Base-by-base conservation (phyloP, 2,797 vertebrate genomes). In the Chelmon rostratus region DNA sequence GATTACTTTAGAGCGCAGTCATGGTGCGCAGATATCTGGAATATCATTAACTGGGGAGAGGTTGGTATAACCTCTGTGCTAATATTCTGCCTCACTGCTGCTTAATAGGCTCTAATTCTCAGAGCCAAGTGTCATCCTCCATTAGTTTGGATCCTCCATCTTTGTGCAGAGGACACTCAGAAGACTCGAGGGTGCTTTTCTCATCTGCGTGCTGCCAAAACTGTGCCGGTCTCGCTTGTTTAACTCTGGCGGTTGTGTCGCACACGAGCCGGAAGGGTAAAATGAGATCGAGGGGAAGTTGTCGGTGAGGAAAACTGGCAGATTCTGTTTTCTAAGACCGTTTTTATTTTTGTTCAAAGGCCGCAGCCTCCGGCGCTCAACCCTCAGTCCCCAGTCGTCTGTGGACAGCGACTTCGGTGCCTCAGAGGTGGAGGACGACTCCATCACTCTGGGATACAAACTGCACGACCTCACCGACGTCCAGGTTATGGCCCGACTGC, bases 401-500 rank as follows among this genome's bases (percentile, higher is more conserved):
- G 21, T 96, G 73, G 97, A 98, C 90, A 95, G 96, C 46, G 97
- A 97, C 85, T 89, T 96, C 66, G 96, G 96, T 2, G 91, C 93
- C 19, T 96, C 96, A 0, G 97, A 97, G 80, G 18, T 93, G 61
- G 97, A 97, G 54, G 97, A 97, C 6, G 96, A 97, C 72, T 96
- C 96, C n/a, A 95, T 98, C 78, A 68, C 95, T 79, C 96, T 97
- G 94, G 97, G 96, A 25, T 99, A 97, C 90, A 99, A 99, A 82
- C 93, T 99, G 59, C 97, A 98, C 66, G 98, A 99, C 88, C 96
- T 99, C 78, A 98, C 96, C 0, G 98, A 99, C 21, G 98, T 99
- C 79, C 98, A 99, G 94, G 98, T 99, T 57, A 98, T 99, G 97
- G 98, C 98, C 72, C 96, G 98, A 25, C 95, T 99, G 69, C 98